These are phyloP conservation scores for Drosophila cardini DNA, from an alignment of 1,140 invertebrate species.

Conservation along the genomic window DNA sequence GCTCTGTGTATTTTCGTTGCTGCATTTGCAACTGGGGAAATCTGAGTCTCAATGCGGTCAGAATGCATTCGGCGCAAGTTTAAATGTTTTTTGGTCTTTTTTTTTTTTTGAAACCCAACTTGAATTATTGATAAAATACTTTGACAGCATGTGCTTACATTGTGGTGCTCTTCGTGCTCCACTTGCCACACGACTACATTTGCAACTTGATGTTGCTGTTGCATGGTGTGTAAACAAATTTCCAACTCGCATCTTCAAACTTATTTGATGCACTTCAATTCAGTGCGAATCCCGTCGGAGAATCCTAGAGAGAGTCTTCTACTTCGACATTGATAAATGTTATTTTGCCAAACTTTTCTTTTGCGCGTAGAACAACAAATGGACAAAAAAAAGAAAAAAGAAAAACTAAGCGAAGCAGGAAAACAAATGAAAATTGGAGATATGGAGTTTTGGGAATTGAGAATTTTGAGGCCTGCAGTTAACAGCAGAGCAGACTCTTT, in stretches of 20 bases:
- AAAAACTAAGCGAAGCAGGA: neutral
- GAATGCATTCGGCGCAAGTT: constrained; percentile 34
- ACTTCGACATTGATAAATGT: constrained; percentile 65
- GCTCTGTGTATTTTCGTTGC: constrained; percentile 2
- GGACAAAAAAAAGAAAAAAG: constrained; percentile 3
- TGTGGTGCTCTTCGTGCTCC: neutral
- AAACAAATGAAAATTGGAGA: neutral
- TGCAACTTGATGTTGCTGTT: neutral
- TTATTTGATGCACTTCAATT: constrained; percentile 66
- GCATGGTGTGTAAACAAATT: constrained; percentile 54
- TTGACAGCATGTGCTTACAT: constrained; percentile 30
- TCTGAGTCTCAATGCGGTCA: constrained; percentile 44
- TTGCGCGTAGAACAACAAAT: constrained; percentile 10
- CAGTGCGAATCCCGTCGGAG: constrained; percentile 3
- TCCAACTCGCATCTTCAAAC: constrained; percentile 60
- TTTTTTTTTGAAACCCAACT: constrained; percentile 31
- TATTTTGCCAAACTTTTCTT: constrained; percentile 57
- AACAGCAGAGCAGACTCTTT: constrained; percentile 1
- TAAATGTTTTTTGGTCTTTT: constrained; percentile 8
- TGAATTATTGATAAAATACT: constrained; percentile 74
- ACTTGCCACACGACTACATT: neutral
- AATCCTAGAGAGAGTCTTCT: neutral
- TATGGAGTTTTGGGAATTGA: neutral
- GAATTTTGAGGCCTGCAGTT: neutral
- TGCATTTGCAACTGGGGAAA: constrained; percentile 18